Base-by-base conservation (phyloP, 2,113 vertebrate genomes). In the Chroicocephalus ridibundus region DNA sequence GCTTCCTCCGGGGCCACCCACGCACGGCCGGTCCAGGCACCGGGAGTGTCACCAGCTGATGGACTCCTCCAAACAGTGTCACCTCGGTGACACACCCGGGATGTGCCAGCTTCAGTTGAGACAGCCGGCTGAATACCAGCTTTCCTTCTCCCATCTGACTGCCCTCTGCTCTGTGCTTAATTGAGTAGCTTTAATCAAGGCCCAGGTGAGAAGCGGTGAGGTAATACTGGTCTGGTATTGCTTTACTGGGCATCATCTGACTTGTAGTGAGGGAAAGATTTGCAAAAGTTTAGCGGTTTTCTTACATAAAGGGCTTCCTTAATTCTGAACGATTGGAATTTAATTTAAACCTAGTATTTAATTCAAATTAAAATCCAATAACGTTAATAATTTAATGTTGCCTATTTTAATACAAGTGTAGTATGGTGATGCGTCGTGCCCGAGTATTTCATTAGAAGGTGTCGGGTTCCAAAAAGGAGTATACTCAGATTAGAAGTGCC, bases 21-120 rank as follows among this genome's bases (percentile, higher is more conserved):
- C 71, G 32, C 81, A 16, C 40, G 51, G 86, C 93, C 47, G 29
- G 52, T 70, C 78, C 78, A 51, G 52, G 64, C 89, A 61, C 79
- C 47, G 82, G 93, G 82, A 79, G 40, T 55, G 81, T 84, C 86
- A 76, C 82, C 95, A 94, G 94, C 95, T 87, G 95, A 82, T 93
- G 86, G 72, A 74, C n/a, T 88, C n/a, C 84, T 82, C 84, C 17
- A 58, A 87, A 61, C 81, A 46, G 34, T 82, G 93, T 96, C 90
- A 94, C 96, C 81, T 74, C 38, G 26, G 75, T 78, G 96, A 95
- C 81, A 94, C 90, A 64, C 68, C 62, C 62, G 18, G 18, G 75
- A 57, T 47, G 13, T 77, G 75, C 70, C 44, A 58, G 64, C 46
- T 47, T 9, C 70, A 17, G 31, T 34, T 64, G 71, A n/a, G 66